Conservation (phyloP, 2,888 invertebrate genomes). For the Monochamus alternatus region DNA sequence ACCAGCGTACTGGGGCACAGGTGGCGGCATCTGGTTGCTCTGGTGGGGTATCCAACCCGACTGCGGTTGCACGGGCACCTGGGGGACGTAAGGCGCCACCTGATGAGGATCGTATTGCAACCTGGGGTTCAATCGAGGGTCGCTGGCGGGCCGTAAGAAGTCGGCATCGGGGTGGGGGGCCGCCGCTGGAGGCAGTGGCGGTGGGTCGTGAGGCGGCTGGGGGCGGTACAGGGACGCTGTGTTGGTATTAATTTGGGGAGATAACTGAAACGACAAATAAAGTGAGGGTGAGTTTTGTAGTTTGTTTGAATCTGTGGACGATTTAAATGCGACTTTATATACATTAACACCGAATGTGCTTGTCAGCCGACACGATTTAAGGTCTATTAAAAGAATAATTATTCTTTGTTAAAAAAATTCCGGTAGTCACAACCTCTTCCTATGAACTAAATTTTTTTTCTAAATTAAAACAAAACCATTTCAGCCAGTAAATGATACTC, state of each 20-base stretch:
- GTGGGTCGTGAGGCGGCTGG: slow-evolving; percentile 40
- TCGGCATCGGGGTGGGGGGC: slow-evolving; percentile 51
- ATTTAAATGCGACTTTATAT: too few species aligned
- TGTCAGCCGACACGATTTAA: too few species aligned
- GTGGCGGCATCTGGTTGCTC: slow-evolving; percentile 62
- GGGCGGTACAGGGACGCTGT: slow-evolving; percentile 32
- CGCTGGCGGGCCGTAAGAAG: slow-evolving; percentile 59
- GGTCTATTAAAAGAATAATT: too few species aligned
- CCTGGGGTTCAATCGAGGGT: slow-evolving; percentile 50
- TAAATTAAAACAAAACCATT: too few species aligned
- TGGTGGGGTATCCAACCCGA: slow-evolving; percentile 63
- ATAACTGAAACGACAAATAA: slow-evolving; percentile 22
- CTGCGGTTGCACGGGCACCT: slow-evolving; percentile 47
- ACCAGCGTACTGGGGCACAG: slow-evolving; percentile 64
- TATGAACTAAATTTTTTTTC: too few species aligned
- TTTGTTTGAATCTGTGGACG: too few species aligned
- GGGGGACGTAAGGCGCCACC: slow-evolving; percentile 51
- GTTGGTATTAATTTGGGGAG: slow-evolving; percentile 35
- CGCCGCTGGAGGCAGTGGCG: slow-evolving; percentile 39
- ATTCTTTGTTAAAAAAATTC: too few species aligned
- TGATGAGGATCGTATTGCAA: slow-evolving; percentile 49
- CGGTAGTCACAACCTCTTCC: too few species aligned
- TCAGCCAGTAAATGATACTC: too few species aligned
- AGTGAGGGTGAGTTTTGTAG: too few species aligned
- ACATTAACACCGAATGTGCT: too few species aligned